These are phyloP conservation scores for Agonopterix alstromeriana DNA, from an alignment of 2,888 invertebrate genomes.

Conservation along the genomic window DNA sequence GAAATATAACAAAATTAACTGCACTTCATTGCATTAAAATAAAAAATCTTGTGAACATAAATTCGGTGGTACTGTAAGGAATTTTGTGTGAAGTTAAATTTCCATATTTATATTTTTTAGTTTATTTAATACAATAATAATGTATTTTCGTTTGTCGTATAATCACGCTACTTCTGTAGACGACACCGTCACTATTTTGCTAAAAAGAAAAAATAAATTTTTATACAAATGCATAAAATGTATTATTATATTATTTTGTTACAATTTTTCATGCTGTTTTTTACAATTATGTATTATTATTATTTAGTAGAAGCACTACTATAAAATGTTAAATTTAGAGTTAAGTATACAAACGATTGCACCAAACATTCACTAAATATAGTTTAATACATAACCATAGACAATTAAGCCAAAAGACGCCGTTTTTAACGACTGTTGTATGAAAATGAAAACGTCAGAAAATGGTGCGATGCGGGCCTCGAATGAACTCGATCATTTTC, in stretches of 20 bases:
- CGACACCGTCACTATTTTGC: slow-evolving; percentile 32
- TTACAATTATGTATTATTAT: background rate
- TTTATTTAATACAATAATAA: background rate
- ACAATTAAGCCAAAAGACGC: too few species aligned
- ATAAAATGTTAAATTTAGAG: background rate
- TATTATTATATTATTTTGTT: background rate
- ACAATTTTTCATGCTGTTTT: background rate
- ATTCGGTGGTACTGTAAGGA: too few species aligned
- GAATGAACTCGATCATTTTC: too few species aligned
- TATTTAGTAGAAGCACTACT: background rate
- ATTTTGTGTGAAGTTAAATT: background rate
- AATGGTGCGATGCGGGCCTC: too few species aligned
- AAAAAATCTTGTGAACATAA: slow-evolving; percentile 8
- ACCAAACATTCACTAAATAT: slow-evolving; percentile 14
- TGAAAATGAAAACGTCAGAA: too few species aligned
- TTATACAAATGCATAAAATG: background rate
- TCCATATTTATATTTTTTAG: slow-evolving; percentile 1
- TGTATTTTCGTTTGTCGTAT: slow-evolving; percentile 2
- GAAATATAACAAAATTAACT: too few species aligned
- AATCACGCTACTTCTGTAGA: slow-evolving; percentile 32
- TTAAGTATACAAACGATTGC: slow-evolving; percentile 11
- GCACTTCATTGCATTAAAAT: slow-evolving; percentile 6
- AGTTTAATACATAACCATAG: too few species aligned
- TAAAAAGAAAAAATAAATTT: slow-evolving; percentile 18
- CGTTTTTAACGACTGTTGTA: too few species aligned